A percentile compares a stretch with the other conserved stretches of the same genome.
These are phyloP conservation scores for Phyllostomus hastatus DNA, from an alignment of 2,113 vertebrate species.

Conservation along the genomic window DNA sequence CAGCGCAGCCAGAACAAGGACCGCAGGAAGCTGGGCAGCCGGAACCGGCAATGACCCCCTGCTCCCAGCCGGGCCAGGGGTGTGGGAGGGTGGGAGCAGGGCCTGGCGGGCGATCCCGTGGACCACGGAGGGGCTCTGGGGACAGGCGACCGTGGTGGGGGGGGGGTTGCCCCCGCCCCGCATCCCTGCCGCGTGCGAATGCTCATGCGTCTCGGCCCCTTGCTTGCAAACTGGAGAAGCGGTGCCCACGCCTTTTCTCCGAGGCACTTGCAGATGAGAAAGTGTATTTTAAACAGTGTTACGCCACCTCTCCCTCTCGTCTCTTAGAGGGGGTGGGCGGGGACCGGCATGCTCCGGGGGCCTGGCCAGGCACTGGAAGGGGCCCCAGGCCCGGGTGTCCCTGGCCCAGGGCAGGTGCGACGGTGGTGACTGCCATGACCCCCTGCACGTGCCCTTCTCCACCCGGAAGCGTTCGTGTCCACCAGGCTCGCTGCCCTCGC, in stretches of 20 bases:
- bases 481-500: background rate
- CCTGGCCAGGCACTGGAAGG: background rate
- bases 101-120: background rate
- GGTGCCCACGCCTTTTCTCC: background rate
- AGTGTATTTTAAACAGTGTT: background rate
- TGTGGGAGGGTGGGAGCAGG: background rate
- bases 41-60: slow-evolving; percentile 82
- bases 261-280: background rate
- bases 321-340: background rate
- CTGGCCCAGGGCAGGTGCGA: background rate
- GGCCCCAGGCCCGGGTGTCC: background rate
- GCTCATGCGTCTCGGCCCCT: background rate
- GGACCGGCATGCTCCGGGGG: background rate
- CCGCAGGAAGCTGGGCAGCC: slow-evolving; percentile 86
- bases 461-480: background rate
- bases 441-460: slow-evolving; percentile 33
- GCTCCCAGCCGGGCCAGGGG: background rate
- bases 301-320: background rate
- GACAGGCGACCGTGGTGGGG: background rate
- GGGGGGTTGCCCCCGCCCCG: too few relatives aligned
- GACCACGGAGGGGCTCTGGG: background rate
- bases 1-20: slow-evolving; percentile 82
- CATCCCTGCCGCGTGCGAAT: background rate
- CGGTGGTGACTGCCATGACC: background rate
- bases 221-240: background rate